Evolutionary conservation across 1,140 invertebrate species (phyloP), one percentile per base, ranked within the genome.

Genomic region (Drosophila elegans): DNA sequence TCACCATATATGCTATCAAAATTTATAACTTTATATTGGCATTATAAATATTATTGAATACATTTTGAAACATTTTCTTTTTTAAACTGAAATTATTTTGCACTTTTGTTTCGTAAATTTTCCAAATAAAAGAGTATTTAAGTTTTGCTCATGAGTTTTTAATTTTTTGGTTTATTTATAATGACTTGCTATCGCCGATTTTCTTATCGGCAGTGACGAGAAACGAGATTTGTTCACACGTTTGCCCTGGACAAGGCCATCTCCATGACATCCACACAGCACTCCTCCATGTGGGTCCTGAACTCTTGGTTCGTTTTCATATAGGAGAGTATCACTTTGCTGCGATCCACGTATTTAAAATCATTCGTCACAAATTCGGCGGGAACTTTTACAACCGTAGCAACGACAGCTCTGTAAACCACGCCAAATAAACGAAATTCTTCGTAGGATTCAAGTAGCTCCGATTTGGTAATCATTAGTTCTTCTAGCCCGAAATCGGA

Each of bases 261-360:
- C 7, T 80, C 79, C 55, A 91, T 78, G 27, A 91, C 72, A 64
- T 91, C 90, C 5, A 54, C 55, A 48, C 82, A 75, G 25, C 68
- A 71, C 38, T 74, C 74, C 21, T 68, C 60, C 79, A 92, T 84
- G 3, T 52, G 51, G 2, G 42, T 13, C 1, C 59, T 27, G 29
- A 91, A 91, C 16, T 75, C 54, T 16, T 16, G 13, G 38, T 80
- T 80, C 3, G 75, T 63, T 21, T 48, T 9, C 88, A 92, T 92
- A 45, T 80, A 64, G 0, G 62, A 27, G 1, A 92, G 52, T 12
- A 92, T 71, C 4, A 48, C 13, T 0, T 25, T 10, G 29, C 69
- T 81, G 25, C 91, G 81, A 57, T 91, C 78, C 2, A 92, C 67
- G 41, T 81, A 86, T 41, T 90, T 91, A 21, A 64, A 91, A 0